Evolutionary conservation across 1,140 invertebrate genomes (phyloP).

Genomic region (Latrodectus geometricus): DNA sequence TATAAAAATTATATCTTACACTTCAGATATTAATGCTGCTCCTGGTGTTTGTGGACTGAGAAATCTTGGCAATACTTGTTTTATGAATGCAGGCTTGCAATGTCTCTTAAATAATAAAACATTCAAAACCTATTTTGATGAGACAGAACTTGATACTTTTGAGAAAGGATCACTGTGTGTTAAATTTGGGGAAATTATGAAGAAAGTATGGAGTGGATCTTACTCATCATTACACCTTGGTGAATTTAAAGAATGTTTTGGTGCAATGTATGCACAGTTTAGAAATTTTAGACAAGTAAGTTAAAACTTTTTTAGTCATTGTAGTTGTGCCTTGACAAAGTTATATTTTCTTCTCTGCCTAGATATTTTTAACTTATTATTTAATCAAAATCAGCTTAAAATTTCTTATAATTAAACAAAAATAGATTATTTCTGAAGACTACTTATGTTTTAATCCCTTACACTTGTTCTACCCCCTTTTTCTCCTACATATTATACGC

Average conservation of each 20-base stretch:
- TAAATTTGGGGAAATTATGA: constrained; percentile 74
- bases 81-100: constrained; percentile 80
- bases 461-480: too few species aligned
- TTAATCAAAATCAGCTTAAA: not conserved
- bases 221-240: constrained; percentile 71
- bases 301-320: constrained; percentile 48
- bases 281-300: constrained; percentile 70
- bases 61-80: constrained; percentile 80
- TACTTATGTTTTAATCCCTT: too few species aligned
- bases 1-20: too few species aligned
- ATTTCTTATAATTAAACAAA: not conserved
- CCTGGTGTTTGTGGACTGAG: constrained; percentile 77
- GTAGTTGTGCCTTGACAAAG: too few species aligned
- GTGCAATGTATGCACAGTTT: constrained; percentile 74
- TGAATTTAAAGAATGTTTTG: constrained; percentile 75
- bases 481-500: too few species aligned
- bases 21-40: constrained; percentile 65
- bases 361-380: not conserved
- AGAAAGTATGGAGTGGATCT: constrained; percentile 74
- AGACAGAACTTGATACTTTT: constrained; percentile 61
- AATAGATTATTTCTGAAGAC: not conserved
- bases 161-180: constrained; percentile 66
- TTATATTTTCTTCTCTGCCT: too few species aligned
- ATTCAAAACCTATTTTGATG: constrained; percentile 73
- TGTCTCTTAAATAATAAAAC: constrained; percentile 72